Evolutionary conservation across 2,888 invertebrate species (phyloP).

Genomic region (Zelleria hepariella): DNA sequence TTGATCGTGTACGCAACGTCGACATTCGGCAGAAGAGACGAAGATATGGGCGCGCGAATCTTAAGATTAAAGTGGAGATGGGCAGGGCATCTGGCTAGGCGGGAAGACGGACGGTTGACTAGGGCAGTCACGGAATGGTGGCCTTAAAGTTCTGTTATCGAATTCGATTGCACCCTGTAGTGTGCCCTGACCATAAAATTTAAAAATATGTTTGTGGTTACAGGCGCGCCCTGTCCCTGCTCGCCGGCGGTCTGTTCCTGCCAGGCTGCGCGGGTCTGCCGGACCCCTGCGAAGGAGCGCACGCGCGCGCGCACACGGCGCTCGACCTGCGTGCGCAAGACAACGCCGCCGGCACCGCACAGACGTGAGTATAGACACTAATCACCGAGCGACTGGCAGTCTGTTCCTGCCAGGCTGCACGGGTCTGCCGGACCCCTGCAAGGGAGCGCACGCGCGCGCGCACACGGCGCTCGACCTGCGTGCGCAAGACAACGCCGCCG

Average conservation of each 20-base stretch:
- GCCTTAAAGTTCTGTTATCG: too few species aligned
- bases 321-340: slow-evolving; percentile 94
- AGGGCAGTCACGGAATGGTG: too few species aligned
- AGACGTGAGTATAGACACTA: slow-evolving; percentile 70
- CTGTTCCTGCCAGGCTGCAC: slow-evolving; percentile 95
- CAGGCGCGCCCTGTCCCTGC: slow-evolving; percentile 87
- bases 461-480: slow-evolving; percentile 92
- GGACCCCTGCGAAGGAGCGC: slow-evolving; percentile 94
- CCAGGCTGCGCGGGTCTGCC: slow-evolving; percentile 94
- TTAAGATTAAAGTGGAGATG: too few species aligned
- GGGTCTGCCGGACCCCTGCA: slow-evolving; percentile 95
- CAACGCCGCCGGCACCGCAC: slow-evolving; percentile 92
- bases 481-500: slow-evolving; percentile 93
- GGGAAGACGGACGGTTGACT: too few species aligned
- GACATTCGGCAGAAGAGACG: too few species aligned
- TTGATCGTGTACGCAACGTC: too few species aligned
- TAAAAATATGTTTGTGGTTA: too few species aligned
- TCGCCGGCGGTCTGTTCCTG: slow-evolving; percentile 94
- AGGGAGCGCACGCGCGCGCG: slow-evolving; percentile 88
- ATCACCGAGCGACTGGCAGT: slow-evolving; percentile 76
- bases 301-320: slow-evolving; percentile 90
- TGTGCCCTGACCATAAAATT: too few species aligned
- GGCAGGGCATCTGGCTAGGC: too few species aligned
- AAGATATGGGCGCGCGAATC: too few species aligned
- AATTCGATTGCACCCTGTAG: too few species aligned